A percentile compares a stretch with the other conserved stretches of the same genome.
Evolutionary conservation across 2,888 invertebrate species (phyloP).

Genomic region (Pseudeuparius sepicola): DNA sequence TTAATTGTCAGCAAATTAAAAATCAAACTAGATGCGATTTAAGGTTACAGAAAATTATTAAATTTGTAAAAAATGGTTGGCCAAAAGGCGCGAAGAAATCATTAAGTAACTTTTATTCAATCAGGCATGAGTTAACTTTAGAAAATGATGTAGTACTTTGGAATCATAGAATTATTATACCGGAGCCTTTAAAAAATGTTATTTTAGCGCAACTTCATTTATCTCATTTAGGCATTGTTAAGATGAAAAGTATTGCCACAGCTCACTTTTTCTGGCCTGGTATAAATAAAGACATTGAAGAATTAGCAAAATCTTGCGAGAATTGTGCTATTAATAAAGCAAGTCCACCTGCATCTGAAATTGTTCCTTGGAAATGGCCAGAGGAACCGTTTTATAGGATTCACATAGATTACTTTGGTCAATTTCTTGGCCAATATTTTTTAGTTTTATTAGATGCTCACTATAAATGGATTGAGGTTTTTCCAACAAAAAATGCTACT

Average conservation of each 20-base stretch:
- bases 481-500: too few species aligned
- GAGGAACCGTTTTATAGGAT: too few species aligned
- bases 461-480: too few species aligned
- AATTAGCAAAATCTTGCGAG: slow-evolving; percentile 4
- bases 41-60: not conserved
- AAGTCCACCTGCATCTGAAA: not conserved
- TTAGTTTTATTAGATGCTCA: too few species aligned
- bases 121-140: slow-evolving; percentile 10
- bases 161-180: slow-evolving; percentile 14
- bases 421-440: too few species aligned
- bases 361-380: not conserved
- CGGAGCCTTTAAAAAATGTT: slow-evolving; percentile 14
- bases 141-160: slow-evolving; percentile 10
- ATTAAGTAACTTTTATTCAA: slow-evolving; percentile 8
- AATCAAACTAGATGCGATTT: too few species aligned
- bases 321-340: not conserved
- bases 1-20: too few species aligned
- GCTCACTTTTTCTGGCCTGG: slow-evolving; percentile 12
- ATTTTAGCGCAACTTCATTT: slow-evolving; percentile 24
- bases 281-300: slow-evolving; percentile 11
- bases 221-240: slow-evolving; percentile 26
- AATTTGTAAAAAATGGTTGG: slow-evolving; percentile 11
- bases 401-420: too few species aligned
- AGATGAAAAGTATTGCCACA: slow-evolving; percentile 26
- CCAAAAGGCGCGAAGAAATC: too few species aligned